Base-by-base conservation (phyloP, 2,113 vertebrate genomes). In the Oryzias woworae region DNA sequence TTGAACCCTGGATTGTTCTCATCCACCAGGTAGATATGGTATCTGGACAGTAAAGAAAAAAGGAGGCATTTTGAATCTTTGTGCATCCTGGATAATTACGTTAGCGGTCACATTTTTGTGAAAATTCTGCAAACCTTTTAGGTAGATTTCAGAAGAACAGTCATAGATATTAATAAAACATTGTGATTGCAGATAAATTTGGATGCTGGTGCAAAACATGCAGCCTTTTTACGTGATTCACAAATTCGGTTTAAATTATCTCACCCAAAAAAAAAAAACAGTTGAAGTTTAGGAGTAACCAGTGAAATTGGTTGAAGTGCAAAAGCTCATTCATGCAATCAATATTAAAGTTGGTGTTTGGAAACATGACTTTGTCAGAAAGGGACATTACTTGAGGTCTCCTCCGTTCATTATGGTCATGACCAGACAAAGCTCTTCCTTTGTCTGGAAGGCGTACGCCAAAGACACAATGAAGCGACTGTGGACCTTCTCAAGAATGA, bases 361-460 rank as follows among this genome's bases (percentile, higher is more conserved):
- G 10, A 51, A 51, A 23, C 22, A 23, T 13, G 22, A 23, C 51
- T 20, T 20, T 57, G 43, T 73, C n/a, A 56, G 46, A 60, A 46
- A 58, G 74, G 66, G 56, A 84, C 57, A 47, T 89, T 85, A 92
- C 92, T 92, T 93, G 75, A 97, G 93, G 85, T 97, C 95, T 16
- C 95, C 96, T 71, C 95, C 95, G 17, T 95, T 96, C 96, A 97
- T 96, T 81, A 97, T 93, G 79, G 91, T 96, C 94, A 96, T 96
- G 70, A 95, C 93, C 85, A 98, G 92, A 90, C 96, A 98, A 76
- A 96, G 92, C 49, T 96, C 93, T 0, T 78, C 89, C 87, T 94
- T 97, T 87, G 77, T 95, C 84, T 97, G 92, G 66, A 91, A 98
- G 22, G 95, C 95, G 0, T 96, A 98, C 17, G 95, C 93, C 81